Evolutionary conservation across 2,888 invertebrate species (phyloP), one percentile per base, ranked within the genome.

Genomic region (Xestobium rufovillosum): DNA sequence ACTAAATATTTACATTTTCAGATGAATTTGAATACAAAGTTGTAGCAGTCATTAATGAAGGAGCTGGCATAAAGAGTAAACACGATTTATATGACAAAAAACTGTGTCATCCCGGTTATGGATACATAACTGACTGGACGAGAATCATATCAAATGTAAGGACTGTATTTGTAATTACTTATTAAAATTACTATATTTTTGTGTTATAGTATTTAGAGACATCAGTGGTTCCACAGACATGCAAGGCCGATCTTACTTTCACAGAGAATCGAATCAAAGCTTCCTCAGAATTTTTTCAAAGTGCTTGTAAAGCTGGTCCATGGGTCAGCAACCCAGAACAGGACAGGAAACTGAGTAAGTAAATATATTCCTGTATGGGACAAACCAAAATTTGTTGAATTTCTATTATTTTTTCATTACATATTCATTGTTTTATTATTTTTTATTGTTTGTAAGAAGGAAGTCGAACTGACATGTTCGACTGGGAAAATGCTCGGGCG

Each of bases 291-390:
- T 89, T 76, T 67, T 94, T 94, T 63, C 73, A 75, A 3, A 68
- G 74, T 11, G 83, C 88, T 14, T 95, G 94, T 60, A 85, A 87
- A 47, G 84, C 92, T 0, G 92, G 92, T 0, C 75, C 80, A 0
- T 90, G 89, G 89, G 77, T 83, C 0, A 72, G 76, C 0, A 82
- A 88, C 56, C 60, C 66, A 0, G 48, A 58, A 0, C 67, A 78
- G 15, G 85, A 88, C 51, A 60, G 63, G 2, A 60, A 74, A 49
- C 65, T 89, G 0, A 89, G 84, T 84, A 57, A 72, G 75, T 69
- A 38, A n/a, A 3, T 4, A 2, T 19, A 19, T 6, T 19, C n/a
- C 6, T 19, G n/a, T n/a, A n/a, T n/a, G n/a, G n/a, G n/a, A n/a
- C n/a, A n/a, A 4, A 13, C 9, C 26, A 3, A 39, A 15, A 17